Evolutionary conservation across 2,797 vertebrate species (phyloP).

Genomic region (Molothrus aeneus): DNA sequence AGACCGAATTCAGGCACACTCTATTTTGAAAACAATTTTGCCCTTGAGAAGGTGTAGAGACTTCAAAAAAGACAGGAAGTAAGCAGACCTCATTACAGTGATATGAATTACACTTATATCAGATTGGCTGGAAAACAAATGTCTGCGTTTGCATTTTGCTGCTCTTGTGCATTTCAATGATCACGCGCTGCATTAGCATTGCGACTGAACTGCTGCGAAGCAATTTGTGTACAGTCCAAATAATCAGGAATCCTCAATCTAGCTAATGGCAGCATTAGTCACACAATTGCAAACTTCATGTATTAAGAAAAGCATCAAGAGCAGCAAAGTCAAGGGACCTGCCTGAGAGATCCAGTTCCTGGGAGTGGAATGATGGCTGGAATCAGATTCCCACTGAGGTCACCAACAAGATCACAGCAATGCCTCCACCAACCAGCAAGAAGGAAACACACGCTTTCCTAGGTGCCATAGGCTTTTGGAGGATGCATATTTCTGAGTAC

Average conservation of each 20-base stretch:
- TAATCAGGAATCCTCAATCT: constrained; percentile 49
- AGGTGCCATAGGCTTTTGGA: not conserved
- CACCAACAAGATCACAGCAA: not conserved
- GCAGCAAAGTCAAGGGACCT: not conserved
- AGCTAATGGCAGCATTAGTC: constrained; percentile 41
- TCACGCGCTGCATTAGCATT: not conserved
- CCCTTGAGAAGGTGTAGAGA: constrained; percentile 50
- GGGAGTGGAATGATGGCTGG: fast-evolving
- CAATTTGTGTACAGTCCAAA: constrained; percentile 20
- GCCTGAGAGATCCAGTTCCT: not conserved
- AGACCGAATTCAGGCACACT: not conserved
- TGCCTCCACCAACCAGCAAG: not conserved
- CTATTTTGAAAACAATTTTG: constrained; percentile 59
- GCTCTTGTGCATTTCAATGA: constrained; percentile 15
- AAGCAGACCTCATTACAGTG: constrained; percentile 26
- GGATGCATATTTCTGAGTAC: not conserved
- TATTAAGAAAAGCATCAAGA: not conserved
- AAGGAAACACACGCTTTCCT: not conserved
- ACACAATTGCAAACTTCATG: constrained; percentile 4
- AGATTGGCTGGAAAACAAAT: constrained; percentile 61
- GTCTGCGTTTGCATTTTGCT: constrained; percentile 7
- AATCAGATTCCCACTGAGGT: not conserved
- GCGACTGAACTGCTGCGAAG: not conserved
- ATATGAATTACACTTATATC: constrained; percentile 54
- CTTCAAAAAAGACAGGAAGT: constrained; percentile 39